Base-by-base conservation (phyloP, 2,888 invertebrate genomes). In the Cyclophora punctaria region DNA sequence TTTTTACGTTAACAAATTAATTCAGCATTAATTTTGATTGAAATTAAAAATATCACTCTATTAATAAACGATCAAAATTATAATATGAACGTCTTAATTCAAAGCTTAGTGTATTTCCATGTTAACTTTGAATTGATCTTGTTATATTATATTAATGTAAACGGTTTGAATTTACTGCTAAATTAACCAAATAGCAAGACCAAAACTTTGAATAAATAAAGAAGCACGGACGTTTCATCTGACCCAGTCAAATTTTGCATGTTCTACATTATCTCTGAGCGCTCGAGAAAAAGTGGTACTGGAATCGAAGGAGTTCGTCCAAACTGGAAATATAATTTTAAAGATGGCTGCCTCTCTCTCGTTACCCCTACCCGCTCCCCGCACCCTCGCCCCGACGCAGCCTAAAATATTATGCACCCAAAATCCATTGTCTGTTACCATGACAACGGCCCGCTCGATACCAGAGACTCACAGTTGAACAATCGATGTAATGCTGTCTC, bases 321-420 rank as follows among this genome's bases (percentile, higher is more conserved):
- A 80, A 86, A 86, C 84, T 86, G 81, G 84, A 85, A 86, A 87
- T 83, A 85, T 84, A 80, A 84, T 83, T 88, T 86, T 86, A 85
- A 89, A 87, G 85, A 89, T 88, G 89, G 88, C 88, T 73, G 84
- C 82, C 78, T 64, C 69, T 77, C 73, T 75, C 75, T 70, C 61
- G 67, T 74, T 67, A 66, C 73, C 75, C 77, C 71, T 71, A 71
- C 76, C 71, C 71, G 70, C 70, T 70, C 64, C 76, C 63, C 71
- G 62, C 69, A 72, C 56, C 69, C 49, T 51, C 67, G 73, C 73
- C 78, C 78, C 77, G 78, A 72, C 86, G 83, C 80, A 83, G 80
- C 84, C 84, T 86, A 88, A 89, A 88, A 89, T 88, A 88, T 89
- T 89, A 89, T 89, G 88, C 89, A 89, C 88, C 89, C 88, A 79